phyloP scores from a whole-genome alignment of 2,888 invertebrate species.

The Lithophane ornitopus region DNA sequence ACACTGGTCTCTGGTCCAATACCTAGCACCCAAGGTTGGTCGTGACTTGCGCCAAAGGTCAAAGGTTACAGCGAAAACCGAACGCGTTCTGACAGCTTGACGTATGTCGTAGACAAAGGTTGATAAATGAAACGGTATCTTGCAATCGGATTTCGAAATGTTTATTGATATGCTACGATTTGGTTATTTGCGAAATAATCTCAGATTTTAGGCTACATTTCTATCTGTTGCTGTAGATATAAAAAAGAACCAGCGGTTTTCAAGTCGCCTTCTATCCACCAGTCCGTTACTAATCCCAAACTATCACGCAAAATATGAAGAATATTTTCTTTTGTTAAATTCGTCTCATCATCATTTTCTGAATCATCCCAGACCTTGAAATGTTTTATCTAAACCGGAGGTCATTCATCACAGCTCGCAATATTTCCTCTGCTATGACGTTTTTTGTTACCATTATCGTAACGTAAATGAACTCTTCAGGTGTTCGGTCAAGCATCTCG shows the following conservation, averaged over 20 bases:
- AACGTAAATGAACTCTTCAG: slow-evolving; percentile 76
- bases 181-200: slow-evolving; percentile 55
- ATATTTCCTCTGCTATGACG: slow-evolving; percentile 47
- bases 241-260: slow-evolving; percentile 5
- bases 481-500: slow-evolving; percentile 72
- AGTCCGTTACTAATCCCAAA: slow-evolving; percentile 16
- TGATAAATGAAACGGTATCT: slow-evolving; percentile 67
- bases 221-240: slow-evolving; percentile 2
- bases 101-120: slow-evolving; percentile 76
- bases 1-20: slow-evolving; percentile 66
- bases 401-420: slow-evolving; percentile 61
- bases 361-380: slow-evolving; percentile 53
- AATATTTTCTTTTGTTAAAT: slow-evolving; percentile 44
- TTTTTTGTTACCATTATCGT: slow-evolving; percentile 66
- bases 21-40: slow-evolving; percentile 83
- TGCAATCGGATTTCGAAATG: slow-evolving; percentile 64
- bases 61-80: slow-evolving; percentile 80
- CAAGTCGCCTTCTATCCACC: slow-evolving; percentile 6
- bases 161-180: slow-evolving; percentile 51
- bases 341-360: slow-evolving; percentile 17
- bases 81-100: slow-evolving; percentile 79
- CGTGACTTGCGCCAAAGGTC: slow-evolving; percentile 85
- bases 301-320: slow-evolving; percentile 20
- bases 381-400: slow-evolving; percentile 47
- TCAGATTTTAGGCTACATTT: slow-evolving; percentile 6